A percentile compares a stretch with the other conserved stretches of the same genome.
Evolutionary conservation across 2,113 vertebrate species (phyloP).

Genomic region (Hipposideros armiger): DNA sequence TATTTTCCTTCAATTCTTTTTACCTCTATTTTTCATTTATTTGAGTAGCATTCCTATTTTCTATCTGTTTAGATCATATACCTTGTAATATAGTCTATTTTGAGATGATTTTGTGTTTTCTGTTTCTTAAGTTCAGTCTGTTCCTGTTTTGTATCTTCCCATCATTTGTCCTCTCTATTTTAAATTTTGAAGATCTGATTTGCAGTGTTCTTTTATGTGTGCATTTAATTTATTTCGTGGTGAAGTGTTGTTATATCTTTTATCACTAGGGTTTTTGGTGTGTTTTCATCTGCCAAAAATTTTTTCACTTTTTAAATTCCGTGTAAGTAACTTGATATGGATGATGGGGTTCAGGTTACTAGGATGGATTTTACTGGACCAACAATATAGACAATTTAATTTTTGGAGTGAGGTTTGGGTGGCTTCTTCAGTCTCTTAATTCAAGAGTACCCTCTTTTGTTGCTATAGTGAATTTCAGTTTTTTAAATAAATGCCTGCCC

Average conservation of each 20-base stretch:
- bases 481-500: neutral
- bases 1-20: neutral
- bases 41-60: neutral
- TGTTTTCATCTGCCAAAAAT: neutral
- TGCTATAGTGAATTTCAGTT: neutral
- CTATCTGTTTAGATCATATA: neutral
- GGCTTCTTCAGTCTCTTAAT: neutral
- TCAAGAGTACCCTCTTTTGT: neutral
- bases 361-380: neutral
- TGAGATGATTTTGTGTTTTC: neutral
- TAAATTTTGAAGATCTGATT: conserved; percentile 23
- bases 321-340: neutral
- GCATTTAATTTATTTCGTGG: conserved; percentile 20
- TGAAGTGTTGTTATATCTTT: neutral
- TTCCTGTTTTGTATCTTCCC: conserved; percentile 22
- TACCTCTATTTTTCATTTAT: neutral
- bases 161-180: neutral
- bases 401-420: neutral
- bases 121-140: neutral
- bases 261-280: neutral
- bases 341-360: neutral
- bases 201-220: neutral
- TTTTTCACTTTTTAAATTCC: neutral
- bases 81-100: conserved; percentile 45
- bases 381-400: neutral